Evolutionary conservation across 2,797 vertebrate species (phyloP).

Genomic region (Paedocypris micromegethes): DNA sequence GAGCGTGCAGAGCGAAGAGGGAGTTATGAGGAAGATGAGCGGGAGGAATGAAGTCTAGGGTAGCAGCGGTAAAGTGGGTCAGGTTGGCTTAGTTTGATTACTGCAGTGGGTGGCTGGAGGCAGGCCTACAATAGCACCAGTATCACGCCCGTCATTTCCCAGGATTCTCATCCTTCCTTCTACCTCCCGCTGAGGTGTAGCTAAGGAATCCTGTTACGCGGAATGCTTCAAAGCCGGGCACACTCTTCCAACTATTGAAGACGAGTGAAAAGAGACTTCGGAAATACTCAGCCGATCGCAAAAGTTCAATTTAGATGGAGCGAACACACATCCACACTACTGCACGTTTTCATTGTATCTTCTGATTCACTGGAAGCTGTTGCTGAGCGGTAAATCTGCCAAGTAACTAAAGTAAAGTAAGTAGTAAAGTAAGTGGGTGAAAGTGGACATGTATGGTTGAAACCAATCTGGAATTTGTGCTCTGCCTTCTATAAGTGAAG

Average conservation of each 20-base stretch:
- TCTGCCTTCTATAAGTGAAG: too few species aligned
- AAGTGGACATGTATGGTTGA: too few species aligned
- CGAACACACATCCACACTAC: too few species aligned
- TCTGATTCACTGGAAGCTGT: too few species aligned
- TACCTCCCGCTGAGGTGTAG: slow-evolving; percentile 53
- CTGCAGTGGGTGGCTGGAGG: slow-evolving; percentile 54
- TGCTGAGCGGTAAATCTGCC: too few species aligned
- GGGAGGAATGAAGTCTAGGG: slow-evolving; percentile 43
- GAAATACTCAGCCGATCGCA: too few species aligned
- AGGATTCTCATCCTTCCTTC: slow-evolving; percentile 37
- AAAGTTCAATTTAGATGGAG: too few species aligned
- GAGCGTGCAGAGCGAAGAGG: slow-evolving; percentile 46
- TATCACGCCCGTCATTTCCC: slow-evolving; percentile 32
- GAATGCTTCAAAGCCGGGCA: slow-evolving; percentile 52
- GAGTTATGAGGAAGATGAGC: slow-evolving; percentile 39
- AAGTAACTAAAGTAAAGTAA: too few species aligned
- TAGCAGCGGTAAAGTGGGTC: slow-evolving; percentile 61
- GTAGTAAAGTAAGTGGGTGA: too few species aligned
- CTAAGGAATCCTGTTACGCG: slow-evolving; percentile 59
- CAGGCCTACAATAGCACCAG: slow-evolving; percentile 46
- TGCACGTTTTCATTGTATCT: too few species aligned
- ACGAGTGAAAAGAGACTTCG: slow-evolving; percentile 17
- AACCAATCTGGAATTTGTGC: too few species aligned
- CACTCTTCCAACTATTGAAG: slow-evolving; percentile 33
- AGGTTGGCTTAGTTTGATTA: slow-evolving; percentile 57